These are phyloP conservation scores for Danio tinwini DNA, from an alignment of 2,797 vertebrate genomes.

Conservation along the genomic window DNA sequence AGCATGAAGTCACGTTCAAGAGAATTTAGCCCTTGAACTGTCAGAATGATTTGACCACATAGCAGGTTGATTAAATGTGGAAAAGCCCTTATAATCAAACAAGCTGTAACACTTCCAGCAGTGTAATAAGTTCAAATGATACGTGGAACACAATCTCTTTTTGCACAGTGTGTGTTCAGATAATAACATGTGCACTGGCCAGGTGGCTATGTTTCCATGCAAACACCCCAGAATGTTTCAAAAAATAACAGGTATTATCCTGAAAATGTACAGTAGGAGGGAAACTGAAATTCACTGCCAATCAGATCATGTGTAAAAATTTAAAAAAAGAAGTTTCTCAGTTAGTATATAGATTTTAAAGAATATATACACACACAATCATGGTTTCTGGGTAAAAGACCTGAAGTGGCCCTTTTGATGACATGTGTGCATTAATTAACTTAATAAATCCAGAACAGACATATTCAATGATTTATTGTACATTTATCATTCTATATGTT, in stretches of 20 bases:
- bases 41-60: slow-evolving; percentile 10
- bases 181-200: neutral
- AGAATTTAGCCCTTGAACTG: neutral
- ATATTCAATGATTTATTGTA: neutral
- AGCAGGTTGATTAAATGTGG: slow-evolving; percentile 23
- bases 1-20: neutral
- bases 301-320: neutral
- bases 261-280: neutral
- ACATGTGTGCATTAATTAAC: neutral
- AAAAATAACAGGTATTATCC: slow-evolving; percentile 5
- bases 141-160: neutral
- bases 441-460: neutral
- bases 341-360: neutral
- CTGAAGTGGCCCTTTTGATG: neutral
- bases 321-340: neutral
- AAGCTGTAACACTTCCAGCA: slow-evolving; percentile 8
- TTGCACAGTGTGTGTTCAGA: slow-evolving; percentile 12
- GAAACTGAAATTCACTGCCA: neutral
- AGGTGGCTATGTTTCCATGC: slow-evolving; percentile 16
- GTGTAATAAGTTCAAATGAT: slow-evolving; percentile 3
- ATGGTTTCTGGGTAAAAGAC: neutral
- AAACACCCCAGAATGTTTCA: slow-evolving; percentile 20
- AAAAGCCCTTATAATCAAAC: slow-evolving; percentile 19
- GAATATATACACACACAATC: neutral
- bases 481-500: too few species aligned